Evolutionary conservation across 2,113 vertebrate genomes (phyloP), one percentile per base, ranked within the genome.

Genomic region (Catagonus wagneri): DNA sequence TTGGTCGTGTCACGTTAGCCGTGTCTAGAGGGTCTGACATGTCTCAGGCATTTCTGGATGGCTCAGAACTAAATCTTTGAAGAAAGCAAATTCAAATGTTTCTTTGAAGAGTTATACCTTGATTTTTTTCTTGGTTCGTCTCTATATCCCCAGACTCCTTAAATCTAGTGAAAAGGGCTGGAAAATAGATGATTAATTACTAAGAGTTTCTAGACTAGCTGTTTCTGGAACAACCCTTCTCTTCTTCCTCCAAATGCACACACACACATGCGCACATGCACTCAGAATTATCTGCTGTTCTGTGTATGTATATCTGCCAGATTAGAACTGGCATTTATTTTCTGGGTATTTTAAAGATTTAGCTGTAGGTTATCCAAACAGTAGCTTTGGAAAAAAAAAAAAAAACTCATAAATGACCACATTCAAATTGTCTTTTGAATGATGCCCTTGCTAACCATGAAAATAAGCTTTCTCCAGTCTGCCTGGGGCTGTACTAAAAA

Each of bases 341-440:
- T 93, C 52, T 76, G 50, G 50, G 16, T 81, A 44, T 95, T 88
- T 93, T 86, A 95, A 89, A 91, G 58, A 93, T 94, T 97, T 94
- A 68, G 81, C 83, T 93, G 36, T 20, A 96, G 56, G 60, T 85
- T 91, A 93, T 93, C 36, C 39, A 95, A 89, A 83, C 22, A 88
- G 44, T 78, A 90, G 19, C 44, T 93, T 78, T 79, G 56, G 65
- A 1, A 22, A 72, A 20, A 54, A 61, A 75, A 75, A 36, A 54
- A 19, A 44, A 25, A 13, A 34, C 19, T 66, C 11, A 61, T 89
- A 96, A 96, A 93, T 89, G 63, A 6, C 50, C 63, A 87, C 29
- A 83, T 97, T 97, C 90, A 97, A 94, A 94, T 66, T 83, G 63
- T 83, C 90, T 76, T 97, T 95, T 95, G 88, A 97, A 93, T 91